Percentiles rank a stretch among this genome's conserved stretches.
Conservation (phyloP, 2,113 vertebrate genomes). For the Pongo pygmaeus region DNA sequence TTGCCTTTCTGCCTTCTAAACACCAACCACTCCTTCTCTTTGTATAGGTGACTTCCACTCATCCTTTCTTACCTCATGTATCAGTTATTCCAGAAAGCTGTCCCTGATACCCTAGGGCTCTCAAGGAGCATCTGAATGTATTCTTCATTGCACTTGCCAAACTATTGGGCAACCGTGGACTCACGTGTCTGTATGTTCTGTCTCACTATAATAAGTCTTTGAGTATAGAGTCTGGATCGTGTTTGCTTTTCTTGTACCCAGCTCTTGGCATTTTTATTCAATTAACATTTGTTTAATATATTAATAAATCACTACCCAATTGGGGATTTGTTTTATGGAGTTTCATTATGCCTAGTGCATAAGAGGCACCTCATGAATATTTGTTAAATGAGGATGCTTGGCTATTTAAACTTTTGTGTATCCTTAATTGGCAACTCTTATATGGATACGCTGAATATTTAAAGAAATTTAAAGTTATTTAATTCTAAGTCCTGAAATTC, state of each 20-base stretch:
- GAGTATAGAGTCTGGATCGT: background rate
- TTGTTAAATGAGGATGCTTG: background rate
- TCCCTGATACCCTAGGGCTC: background rate
- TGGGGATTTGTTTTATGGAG: background rate
- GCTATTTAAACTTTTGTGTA: background rate
- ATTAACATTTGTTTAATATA: background rate
- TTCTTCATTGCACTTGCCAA: background rate
- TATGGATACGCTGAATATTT: background rate
- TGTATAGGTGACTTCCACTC: background rate
- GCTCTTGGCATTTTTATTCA: background rate
- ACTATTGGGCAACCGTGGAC: no score
- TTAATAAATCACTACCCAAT: background rate
- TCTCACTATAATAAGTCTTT: background rate
- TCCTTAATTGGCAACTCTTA: background rate
- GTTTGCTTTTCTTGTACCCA: background rate
- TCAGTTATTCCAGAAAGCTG: background rate
- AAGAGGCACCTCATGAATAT: background rate
- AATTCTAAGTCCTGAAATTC: background rate
- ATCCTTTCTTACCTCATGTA: background rate
- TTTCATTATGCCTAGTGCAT: background rate
- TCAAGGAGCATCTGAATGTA: background rate
- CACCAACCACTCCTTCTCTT: background rate
- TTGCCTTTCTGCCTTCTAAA: background rate
- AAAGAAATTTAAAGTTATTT: background rate
- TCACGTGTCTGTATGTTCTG: background rate